Conservation (phyloP, 2,113 vertebrate genomes). For the Origma solitaria region DNA sequence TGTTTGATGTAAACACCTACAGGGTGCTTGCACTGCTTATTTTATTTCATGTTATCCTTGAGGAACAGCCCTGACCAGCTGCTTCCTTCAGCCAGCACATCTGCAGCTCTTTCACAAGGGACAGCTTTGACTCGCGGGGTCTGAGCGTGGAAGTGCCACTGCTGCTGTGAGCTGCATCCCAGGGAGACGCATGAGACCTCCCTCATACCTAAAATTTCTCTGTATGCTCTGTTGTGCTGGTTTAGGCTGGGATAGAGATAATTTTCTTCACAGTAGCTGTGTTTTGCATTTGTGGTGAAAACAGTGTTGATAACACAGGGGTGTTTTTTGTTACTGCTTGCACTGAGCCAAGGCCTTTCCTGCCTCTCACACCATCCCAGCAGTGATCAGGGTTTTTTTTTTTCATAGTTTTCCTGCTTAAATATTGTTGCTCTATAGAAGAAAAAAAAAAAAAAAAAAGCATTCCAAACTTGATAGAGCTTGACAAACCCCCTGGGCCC, state of each 20-base stretch:
- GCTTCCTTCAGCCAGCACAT: neutral
- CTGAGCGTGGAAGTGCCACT: accelerated
- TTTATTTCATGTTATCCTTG: no score
- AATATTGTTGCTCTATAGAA: neutral
- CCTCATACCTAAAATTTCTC: neutral
- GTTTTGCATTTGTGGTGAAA: neutral
- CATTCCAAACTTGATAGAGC: neutral
- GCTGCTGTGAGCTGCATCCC: neutral
- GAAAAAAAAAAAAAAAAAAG: no score
- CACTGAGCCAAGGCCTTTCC: neutral
- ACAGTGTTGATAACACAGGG: neutral
- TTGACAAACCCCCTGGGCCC: neutral
- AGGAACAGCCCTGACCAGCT: accelerated
- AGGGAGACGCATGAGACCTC: neutral
- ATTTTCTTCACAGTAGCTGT: neutral
- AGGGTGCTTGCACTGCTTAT: accelerated
- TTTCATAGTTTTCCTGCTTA: neutral
- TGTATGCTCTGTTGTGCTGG: neutral
- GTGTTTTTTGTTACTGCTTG: neutral
- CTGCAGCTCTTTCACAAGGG: neutral
- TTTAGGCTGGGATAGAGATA: neutral
- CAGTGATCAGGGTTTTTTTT: accelerated
- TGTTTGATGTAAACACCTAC: neutral
- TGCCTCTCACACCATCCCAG: neutral
- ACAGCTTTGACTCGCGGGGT: neutral